Evolutionary conservation across 2,797 vertebrate species (phyloP), one percentile per base, ranked within the genome.

Genomic region (Chelonia mydas): DNA sequence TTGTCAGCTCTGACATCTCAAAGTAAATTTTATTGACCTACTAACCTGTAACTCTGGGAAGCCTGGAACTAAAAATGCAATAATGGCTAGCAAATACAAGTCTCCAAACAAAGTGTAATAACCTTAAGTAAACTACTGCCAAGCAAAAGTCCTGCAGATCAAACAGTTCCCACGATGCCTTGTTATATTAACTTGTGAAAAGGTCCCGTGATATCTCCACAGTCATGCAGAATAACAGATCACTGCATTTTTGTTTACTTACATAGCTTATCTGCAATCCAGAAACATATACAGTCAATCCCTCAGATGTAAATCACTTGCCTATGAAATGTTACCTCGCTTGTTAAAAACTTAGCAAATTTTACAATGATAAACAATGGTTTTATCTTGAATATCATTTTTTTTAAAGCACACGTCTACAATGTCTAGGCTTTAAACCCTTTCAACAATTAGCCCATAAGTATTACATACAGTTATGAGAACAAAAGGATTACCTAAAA

Each of bases 1-100:
- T 83, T 94, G 85, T 87, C 94, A 95, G 90, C 86, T 95, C 81
- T 89, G 94, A 98, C 98, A 98, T 98, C 98, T 98, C 98, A 98
- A 96, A 96, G 97, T 98, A 98, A 98, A 98, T 98, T 98, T 98
- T 97, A 98, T 95, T 98, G 98, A 98, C 98, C 98, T 98, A 88
- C 80, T 96, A 97, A 88, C 93, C 97, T 96, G 88, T 47, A 96
- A 93, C 88, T 93, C 87, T 96, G 72, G 81, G 89, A 97, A 97
- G 93, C 89, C 91, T 91, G 94, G 53, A 92, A 97, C 90, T 98
- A 92, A 97, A 98, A 96, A 97, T 95, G 74, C 87, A 97, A 83
- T 94, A 90, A 97, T 72, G 65, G 84, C 95, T 81, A 94, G 72
- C 93, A 97, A 96, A 96, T 93, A 95, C 84, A 90, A 97, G 95